Base-by-base conservation (phyloP, 2,113 vertebrate genomes). In the Nothobranchius kuhntae region DNA sequence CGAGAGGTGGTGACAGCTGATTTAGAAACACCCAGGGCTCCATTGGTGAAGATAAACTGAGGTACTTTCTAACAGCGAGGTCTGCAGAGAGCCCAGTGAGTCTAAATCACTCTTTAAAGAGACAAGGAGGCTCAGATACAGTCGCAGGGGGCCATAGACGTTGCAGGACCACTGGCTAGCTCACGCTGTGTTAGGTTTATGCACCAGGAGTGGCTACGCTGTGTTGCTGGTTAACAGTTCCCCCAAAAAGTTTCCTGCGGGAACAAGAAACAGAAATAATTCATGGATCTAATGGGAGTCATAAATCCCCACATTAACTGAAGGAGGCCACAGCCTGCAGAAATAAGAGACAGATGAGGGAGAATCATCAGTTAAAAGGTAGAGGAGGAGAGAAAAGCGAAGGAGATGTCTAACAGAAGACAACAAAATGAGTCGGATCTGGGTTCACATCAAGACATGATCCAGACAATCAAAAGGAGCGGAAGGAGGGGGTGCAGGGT, bases 231-330 rank as follows among this genome's bases (percentile, higher is more conserved):
- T n/a, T 12, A 26, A 93, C 30, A 30, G 2, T 30, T 30, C 30
- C 30, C 30, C 30, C 30, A 94, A 86, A 93, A 94, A 92, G 94
- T 94, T 95, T 95, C 95, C 94, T 95, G 92, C 87, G 30, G 30
- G 30, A 30, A 30, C 30, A 30, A 87, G 57, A 88, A 94, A 64
- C 81, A 92, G 82, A 95, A 93, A 96, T 93, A 93, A 95, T 95
- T 96, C 95, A 97, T 95, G 94, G 88, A 94, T 95, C 92, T 94
- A 86, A 89, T 88, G 95, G 95, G 95, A 94, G 89, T 91, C 93
- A 95, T 97, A 96, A 96, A 96, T 96, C 91, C 91, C 59, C 86
- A 89, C 90, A 96, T 95, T 96, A 96, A 95, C 91, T 93, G 92
- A 90, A 91, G 90, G 89, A 93, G 92, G 82, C 88, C 92, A 89